Evolutionary conservation across 2,797 vertebrate species (phyloP), one percentile per base, ranked within the genome.

Genomic region (Acanthurus tractus): DNA sequence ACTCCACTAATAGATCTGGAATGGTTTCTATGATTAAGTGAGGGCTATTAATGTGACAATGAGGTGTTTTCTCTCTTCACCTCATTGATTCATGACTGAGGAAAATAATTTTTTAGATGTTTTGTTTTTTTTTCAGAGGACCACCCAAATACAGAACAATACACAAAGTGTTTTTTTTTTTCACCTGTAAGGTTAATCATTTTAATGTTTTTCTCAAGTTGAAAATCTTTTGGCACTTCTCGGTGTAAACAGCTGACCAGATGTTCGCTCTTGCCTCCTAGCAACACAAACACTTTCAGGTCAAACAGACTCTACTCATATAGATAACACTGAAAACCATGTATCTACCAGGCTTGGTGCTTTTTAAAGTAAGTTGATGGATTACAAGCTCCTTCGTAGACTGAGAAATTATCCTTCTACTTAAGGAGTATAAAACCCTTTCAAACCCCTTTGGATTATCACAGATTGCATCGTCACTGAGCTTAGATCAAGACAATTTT

Each of bases 231-330:
- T 63, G 68, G 42, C 66, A 68, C 63, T 75, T 73, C 44, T 46
- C 18, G 8, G 55, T 82, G 76, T 87, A 85, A 90, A 88, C 86
- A 73, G 63, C 53, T 76, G 81, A 45, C 67, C 76, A 88, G 82
- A 86, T 88, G 83, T 86, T 78, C 76, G 50, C 65, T 49, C 56
- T 78, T 44, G 62, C 50, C 25, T 81, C 81, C 42, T 18, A 74
- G 82, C 82, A 82, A 79, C 79, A 63, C 59, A 84, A 82, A 83
- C 76, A 83, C 74, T 13, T 63, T 46, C 20, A 78, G 63, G 25
- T 82, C 74, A 72, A 72, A 78, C 50, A 82, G 44, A 70, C 44
- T 56, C 22, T 10, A 45, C 40, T 20, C 38, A 75, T 64, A 83
- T 7, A 69, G 53, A 86, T 38, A 34, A 34, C 29, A 34, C 29